Evolutionary conservation across 2,888 invertebrate genomes (phyloP).

Genomic region (Harmothoe impar): DNA sequence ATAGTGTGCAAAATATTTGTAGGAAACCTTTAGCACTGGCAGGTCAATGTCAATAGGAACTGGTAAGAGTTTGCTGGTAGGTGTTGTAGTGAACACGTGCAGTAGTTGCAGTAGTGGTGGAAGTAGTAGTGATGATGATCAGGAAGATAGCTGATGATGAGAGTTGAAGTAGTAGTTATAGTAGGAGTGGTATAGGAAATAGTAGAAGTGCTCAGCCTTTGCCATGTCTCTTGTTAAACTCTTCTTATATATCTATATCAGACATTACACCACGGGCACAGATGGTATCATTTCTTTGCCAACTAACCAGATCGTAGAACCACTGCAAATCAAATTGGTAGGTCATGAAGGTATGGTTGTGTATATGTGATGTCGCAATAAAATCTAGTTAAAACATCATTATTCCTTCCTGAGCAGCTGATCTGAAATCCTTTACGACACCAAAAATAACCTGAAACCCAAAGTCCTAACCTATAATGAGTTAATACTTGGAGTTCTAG

Average conservation of each 20-base stretch:
- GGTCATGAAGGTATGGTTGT: neutral
- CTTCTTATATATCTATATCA: too few species aligned
- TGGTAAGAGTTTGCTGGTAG: neutral
- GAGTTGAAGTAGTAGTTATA: constrained; percentile 7
- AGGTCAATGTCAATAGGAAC: too few species aligned
- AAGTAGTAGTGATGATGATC: constrained; percentile 14
- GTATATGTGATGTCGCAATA: neutral
- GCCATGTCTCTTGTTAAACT: too few species aligned
- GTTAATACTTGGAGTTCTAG: neutral
- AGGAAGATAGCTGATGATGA: too few species aligned
- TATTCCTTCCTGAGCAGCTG: neutral
- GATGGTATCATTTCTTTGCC: too few species aligned
- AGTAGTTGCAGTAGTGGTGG: constrained; percentile 30
- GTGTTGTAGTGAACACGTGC: neutral
- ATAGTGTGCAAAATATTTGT: neutral
- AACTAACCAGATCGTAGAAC: neutral
- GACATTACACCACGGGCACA: too few species aligned
- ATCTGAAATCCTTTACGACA: neutral
- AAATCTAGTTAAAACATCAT: neutral
- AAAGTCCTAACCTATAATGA: neutral
- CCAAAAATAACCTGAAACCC: neutral
- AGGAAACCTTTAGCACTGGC: neutral
- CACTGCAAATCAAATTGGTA: neutral
- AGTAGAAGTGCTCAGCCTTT: neutral
- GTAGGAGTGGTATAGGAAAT: neutral